phyloP scores from a whole-genome alignment of 2,888 invertebrate species.

The Papilio protenor region DNA sequence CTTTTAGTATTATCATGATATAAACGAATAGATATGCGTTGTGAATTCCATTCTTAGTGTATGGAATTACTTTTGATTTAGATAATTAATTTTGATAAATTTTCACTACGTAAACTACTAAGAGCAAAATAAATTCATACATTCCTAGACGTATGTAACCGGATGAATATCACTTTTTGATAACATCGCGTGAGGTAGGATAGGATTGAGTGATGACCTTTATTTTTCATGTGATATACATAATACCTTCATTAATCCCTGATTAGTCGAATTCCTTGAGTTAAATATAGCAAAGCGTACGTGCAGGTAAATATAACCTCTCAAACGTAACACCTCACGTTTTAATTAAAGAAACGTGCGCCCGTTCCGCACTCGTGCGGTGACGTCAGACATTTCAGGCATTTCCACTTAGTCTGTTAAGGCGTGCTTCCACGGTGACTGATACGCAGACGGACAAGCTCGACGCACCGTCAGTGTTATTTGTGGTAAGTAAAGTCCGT shows the following conservation, averaged over 20 bases:
- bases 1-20: conserved; percentile 1
- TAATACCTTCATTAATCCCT: background rate
- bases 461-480: background rate
- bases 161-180: background rate
- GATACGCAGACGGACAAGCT: background rate
- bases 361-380: conserved; percentile 16
- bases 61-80: background rate
- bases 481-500: background rate
- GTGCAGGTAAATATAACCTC: conserved; percentile 3
- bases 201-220: background rate
- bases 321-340: conserved; percentile 23
- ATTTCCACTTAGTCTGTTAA: conserved; percentile 37
- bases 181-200: background rate
- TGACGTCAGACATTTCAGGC: conserved; percentile 44
- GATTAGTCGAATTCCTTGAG: background rate
- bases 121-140: background rate
- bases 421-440: background rate
- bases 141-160: background rate
- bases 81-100: background rate
- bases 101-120: background rate
- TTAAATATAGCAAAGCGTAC: background rate
- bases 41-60: background rate
- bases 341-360: conserved; percentile 41
- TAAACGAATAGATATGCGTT: background rate
- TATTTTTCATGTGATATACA: background rate